Base-by-base conservation (phyloP, 2,113 vertebrate genomes). In the Caranx melampygus region DNA sequence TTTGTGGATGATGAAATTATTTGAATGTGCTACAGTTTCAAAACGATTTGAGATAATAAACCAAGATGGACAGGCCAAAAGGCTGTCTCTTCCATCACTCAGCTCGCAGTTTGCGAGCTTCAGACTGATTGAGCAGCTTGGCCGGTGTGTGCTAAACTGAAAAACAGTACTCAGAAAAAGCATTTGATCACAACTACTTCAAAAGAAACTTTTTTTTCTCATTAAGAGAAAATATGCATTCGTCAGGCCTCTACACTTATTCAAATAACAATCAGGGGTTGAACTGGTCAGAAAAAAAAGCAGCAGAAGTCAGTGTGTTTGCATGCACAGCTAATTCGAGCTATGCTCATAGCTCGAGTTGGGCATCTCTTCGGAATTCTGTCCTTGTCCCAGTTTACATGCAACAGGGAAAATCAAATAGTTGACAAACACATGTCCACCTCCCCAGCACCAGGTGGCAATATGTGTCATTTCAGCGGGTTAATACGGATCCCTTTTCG, bases 1-100 rank as follows among this genome's bases (percentile, higher is more conserved):
- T 85, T 54, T 77, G 58, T 31, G 26, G 54, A 77, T 35, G 70
- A 65, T 20, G 13, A 49, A 66, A 76, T 70, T 0, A 67, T 67
- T 67, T 76, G 26, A 73, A 70, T 70, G 37, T 16, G 57, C 26
- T 16, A 13, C 21, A 31, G 80, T 71, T 59, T 18, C 0, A 62
- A 60, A 60, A 69, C 26, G n/a, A 31, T 67, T 37, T 20, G 16
- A 70, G 26, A 60, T 9, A 57, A 65, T 16, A 55, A 67, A 72
- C 20, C 34, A 47, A 77, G 47, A 42, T 9, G 40, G 37, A 1
- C 0, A 21, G 66, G 70, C 40, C 55, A 37, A 40, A 49, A 16
- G 1, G 5, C 52, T 3, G 18, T 55, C 52, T 3, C 5, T 20
- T 15, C n/a, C 18, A 16, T 72, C 49, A 7, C 26, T 40, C 16